Conservation (phyloP, 2,113 vertebrate genomes). For the Phyllopteryx taeniolatus region DNA sequence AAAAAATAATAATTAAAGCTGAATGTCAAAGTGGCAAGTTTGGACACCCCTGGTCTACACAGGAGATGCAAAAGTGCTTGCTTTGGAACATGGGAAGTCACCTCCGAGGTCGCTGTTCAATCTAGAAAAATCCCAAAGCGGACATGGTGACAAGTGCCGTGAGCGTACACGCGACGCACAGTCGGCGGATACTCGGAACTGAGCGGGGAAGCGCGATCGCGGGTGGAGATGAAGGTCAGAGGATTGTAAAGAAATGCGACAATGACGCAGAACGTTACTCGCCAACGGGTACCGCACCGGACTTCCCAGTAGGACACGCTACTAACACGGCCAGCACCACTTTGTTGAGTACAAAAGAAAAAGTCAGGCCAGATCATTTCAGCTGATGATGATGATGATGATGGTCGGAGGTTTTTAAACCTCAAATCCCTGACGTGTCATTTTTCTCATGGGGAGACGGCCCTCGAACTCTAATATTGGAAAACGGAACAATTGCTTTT, state of each 20-base stretch:
- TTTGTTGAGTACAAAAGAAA: constrained; percentile 33
- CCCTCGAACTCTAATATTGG: constrained; percentile 15
- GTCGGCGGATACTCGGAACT: too few relatives aligned
- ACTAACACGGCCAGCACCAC: constrained; percentile 32
- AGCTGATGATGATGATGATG: constrained; percentile 20
- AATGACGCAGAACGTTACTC: not conserved
- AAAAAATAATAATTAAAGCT: too few relatives aligned
- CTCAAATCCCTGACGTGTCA: constrained; percentile 57
- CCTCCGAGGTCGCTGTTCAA: constrained; percentile 12
- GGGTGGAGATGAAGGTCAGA: not conserved
- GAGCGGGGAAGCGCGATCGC: not conserved
- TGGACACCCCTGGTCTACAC: not conserved
- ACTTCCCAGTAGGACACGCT: constrained; percentile 46
- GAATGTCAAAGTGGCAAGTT: not conserved
- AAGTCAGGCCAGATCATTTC: constrained; percentile 36
- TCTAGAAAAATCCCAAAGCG: not conserved
- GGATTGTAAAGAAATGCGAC: not conserved
- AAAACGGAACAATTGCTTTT: constrained; percentile 41
- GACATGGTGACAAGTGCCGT: constrained; percentile 35
- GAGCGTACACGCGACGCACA: constrained; percentile 16
- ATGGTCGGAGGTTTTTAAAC: constrained; percentile 36
- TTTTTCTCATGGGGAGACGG: constrained; percentile 56
- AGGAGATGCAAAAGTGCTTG: constrained; percentile 40
- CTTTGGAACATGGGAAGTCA: constrained; percentile 31
- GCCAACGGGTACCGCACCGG: constrained; percentile 45